phyloP scores from a whole-genome alignment of 2,113 vertebrate species.

The Progne subis region DNA sequence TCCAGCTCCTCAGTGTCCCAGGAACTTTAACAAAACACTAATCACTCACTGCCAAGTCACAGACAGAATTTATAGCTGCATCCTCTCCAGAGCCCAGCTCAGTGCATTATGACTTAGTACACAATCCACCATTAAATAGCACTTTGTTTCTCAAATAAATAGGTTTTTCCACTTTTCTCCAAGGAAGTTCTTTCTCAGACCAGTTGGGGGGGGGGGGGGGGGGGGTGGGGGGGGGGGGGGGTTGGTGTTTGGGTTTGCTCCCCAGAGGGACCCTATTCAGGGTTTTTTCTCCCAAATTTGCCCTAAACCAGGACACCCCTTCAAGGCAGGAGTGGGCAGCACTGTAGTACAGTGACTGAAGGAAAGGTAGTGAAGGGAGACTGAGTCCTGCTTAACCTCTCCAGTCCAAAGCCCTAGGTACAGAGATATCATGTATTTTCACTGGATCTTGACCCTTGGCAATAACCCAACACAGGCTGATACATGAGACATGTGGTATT shows the following conservation, averaged over 20 bases:
- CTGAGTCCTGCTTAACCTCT: background rate
- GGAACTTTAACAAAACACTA: background rate
- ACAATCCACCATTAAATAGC: background rate
- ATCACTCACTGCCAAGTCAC: background rate
- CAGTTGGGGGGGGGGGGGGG: no score
- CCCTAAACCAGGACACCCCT: background rate
- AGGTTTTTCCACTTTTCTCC: no score
- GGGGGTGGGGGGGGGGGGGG: no score
- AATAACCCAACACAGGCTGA: background rate
- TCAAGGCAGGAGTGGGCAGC: background rate
- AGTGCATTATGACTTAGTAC: background rate
- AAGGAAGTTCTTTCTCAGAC: no score
- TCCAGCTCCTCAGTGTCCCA: background rate
- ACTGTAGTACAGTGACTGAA: background rate
- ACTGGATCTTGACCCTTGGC: background rate
- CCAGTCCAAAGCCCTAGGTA: background rate
- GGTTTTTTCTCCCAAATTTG: no score
- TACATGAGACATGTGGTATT: background rate
- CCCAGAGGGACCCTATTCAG: no score
- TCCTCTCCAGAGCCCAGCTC: background rate
- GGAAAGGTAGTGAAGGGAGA: background rate
- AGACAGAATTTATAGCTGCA: background rate
- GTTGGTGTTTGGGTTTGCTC: no score
- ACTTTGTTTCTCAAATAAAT: no score
- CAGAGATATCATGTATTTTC: background rate